Base-by-base conservation (phyloP, 2,888 invertebrate genomes). In the Atrina japonica region DNA sequence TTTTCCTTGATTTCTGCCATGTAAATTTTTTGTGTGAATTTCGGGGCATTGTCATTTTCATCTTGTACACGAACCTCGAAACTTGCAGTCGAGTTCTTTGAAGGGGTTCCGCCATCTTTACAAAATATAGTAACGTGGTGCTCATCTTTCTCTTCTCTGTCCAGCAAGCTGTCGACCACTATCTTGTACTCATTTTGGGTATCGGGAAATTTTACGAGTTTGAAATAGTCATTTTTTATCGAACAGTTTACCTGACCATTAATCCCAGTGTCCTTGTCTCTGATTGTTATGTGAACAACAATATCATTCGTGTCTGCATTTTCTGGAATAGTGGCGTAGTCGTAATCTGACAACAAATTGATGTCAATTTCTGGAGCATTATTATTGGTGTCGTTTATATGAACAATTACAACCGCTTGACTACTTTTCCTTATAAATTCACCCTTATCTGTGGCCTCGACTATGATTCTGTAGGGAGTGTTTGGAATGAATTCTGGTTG, bases 301-400 rank as follows among this genome's bases (percentile, higher is more conserved):
- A 82, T 82, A 29, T 82, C 72, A 3, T 83, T 85, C 6, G 78
- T 75, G 59, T 74, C 75, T 1, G 83, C 83, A 59, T 79, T 79
- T 58, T 86, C 86, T 1, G 80, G 73, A 5, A 82, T 69, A 55
- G 72, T 61, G 7, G 85, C 86, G 35, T 49, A 61, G 30, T 61
- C 49, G 30, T 27, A 41, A 18, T 69, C 47, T 3, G 83, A 83
- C 40, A 86, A 74, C 27, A 83, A 69, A 63, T 82, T 83, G 7
- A 84, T 72, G 29, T 77, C 82, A 18, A 86, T 82, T 30, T 96
- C 93, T 0, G 98, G 97, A 7, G 97, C 97, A 89, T 97, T 97
- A 90, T 98, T 98, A 91, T 97, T 97, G 90, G 97, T 97, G 72
- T 91, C 91, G 86, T 96, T 96, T 11, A 98, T 94, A 1, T 81